Conservation (phyloP, 2,797 vertebrate species). For the Pelobates cultripes region DNA sequence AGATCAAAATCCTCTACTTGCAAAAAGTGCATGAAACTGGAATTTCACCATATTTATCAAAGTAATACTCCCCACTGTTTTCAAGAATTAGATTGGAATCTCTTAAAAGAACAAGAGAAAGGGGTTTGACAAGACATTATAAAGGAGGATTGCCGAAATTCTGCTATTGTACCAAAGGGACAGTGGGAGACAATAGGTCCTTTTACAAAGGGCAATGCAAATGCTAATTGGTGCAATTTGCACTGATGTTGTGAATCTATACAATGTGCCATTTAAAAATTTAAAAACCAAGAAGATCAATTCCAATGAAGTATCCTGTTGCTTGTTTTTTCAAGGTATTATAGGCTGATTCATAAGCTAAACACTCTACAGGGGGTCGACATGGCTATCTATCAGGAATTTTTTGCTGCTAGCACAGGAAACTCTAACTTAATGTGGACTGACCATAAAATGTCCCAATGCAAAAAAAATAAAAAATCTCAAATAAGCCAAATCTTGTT, state of each 20-base stretch:
- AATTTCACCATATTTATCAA: not conserved
- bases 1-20: not conserved
- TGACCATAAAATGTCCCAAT: too few species aligned
- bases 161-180: constrained; percentile 3
- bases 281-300: constrained; percentile 16
- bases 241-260: constrained; percentile 17
- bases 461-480: too few species aligned
- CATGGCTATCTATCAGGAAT: not conserved
- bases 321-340: constrained; percentile 14
- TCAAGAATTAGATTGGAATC: constrained; percentile 8
- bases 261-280: constrained; percentile 22
- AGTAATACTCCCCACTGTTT: constrained; percentile 3
- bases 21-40: not conserved
- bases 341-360: not conserved
- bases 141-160: constrained; percentile 12
- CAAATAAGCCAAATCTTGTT: too few species aligned
- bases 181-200: constrained; percentile 12
- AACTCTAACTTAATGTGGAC: too few species aligned
- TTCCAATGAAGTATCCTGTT: constrained; percentile 17
- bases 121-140: not conserved
- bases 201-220: constrained; percentile 27
- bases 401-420: too few species aligned
- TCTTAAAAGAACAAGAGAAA: constrained; percentile 2
- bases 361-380: not conserved
- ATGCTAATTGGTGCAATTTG: constrained; percentile 44